phyloP scores from a whole-genome alignment of 2,797 vertebrate genomes.

The Chelon labrosus region DNA sequence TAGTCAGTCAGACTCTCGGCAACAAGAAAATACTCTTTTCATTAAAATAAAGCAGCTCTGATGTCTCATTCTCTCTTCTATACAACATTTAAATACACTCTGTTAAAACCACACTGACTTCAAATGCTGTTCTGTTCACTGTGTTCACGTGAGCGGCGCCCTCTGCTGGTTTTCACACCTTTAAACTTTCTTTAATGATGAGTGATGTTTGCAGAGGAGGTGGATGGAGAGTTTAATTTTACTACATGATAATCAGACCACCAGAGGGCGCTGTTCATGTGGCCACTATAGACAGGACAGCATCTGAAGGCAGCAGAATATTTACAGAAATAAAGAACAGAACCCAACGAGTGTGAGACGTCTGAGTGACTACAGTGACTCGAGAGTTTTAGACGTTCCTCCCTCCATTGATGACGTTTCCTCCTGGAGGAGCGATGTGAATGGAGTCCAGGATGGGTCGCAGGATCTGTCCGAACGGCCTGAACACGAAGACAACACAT shows the following conservation, averaged over 20 bases:
- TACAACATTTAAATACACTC: conserved; percentile 20
- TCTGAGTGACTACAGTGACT: conserved; percentile 62
- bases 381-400: conserved; percentile 88
- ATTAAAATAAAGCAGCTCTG: no score
- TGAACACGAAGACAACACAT: conserved; percentile 68
- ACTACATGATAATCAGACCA: no score
- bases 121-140: no score
- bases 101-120: background rate
- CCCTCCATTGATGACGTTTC: conserved; percentile 91
- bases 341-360: background rate
- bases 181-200: no score
- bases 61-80: background rate
- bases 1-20: conserved; percentile 37
- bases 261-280: no score
- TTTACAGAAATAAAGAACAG: conserved; percentile 13
- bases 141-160: no score
- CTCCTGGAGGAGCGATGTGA: conserved; percentile 94
- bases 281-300: no score
- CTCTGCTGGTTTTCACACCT: no score
- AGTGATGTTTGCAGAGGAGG: no score
- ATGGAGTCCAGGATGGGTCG: conserved; percentile 94
- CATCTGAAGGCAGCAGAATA: background rate
- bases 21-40: no score
- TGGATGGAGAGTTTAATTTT: no score
- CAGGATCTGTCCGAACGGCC: conserved; percentile 96